Percentiles rank a stretch among this genome's conserved stretches.
Evolutionary conservation across 2,888 invertebrate species (phyloP).

Genomic region (Odontothrips loti): DNA sequence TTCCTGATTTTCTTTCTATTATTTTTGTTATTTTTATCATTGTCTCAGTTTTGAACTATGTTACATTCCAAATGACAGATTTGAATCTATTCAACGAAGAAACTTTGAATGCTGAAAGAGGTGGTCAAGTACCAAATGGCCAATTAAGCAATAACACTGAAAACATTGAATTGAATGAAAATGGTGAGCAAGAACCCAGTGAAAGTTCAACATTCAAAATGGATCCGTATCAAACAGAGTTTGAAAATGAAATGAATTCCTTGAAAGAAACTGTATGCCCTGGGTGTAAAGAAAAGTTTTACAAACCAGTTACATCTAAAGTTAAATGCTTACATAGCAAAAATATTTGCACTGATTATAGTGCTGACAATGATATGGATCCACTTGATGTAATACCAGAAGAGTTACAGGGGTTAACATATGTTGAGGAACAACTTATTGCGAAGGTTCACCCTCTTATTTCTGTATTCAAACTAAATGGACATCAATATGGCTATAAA

Average conservation of each 20-base stretch:
- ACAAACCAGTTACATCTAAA: neutral
- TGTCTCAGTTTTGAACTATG: neutral
- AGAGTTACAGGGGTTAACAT: neutral
- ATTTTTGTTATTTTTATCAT: neutral
- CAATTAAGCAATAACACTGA: neutral
- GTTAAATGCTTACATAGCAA: neutral
- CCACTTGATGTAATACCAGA: neutral
- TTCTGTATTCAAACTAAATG: neutral
- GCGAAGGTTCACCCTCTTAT: neutral
- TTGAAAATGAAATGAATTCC: neutral
- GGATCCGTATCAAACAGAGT: neutral
- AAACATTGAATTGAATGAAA: neutral
- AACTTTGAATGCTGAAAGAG: too few species aligned
- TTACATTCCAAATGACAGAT: too few species aligned
- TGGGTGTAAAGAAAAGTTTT: neutral
- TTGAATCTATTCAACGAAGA: too few species aligned
- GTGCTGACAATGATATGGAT: neutral
- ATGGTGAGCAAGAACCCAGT: neutral
- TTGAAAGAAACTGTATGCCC: neutral
- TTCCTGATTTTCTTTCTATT: neutral
- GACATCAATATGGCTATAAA: neutral
- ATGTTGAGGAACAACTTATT: constrained; percentile 4
- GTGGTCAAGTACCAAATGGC: too few species aligned
- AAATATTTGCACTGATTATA: neutral
- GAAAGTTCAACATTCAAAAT: neutral